A percentile compares a stretch with the other conserved stretches of the same genome.
phyloP scores from a whole-genome alignment of 2,113 vertebrate species.

The Salvelinus namaycush region DNA sequence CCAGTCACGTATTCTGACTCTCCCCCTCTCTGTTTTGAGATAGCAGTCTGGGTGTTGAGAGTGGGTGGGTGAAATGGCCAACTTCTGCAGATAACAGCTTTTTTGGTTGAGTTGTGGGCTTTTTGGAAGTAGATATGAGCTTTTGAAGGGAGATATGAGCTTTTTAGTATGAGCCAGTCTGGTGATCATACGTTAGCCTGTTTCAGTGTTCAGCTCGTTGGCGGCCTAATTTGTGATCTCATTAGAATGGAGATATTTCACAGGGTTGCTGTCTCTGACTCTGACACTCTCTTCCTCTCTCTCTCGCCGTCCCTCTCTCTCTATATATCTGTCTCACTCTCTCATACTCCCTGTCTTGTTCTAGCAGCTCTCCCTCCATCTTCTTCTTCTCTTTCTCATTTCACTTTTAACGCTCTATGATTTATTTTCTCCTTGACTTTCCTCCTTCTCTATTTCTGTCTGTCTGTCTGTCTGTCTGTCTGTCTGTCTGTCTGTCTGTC shows the following conservation, averaged over 20 bases:
- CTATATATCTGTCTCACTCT: too few relatives aligned
- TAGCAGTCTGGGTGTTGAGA: too few relatives aligned
- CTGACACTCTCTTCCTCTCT: constrained; percentile 1
- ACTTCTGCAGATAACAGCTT: neutral
- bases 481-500: constrained; percentile 47
- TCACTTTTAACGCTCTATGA: too few relatives aligned
- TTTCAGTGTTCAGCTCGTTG: constrained; percentile 31
- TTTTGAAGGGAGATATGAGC: constrained; percentile 9
- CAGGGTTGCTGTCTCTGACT: constrained; percentile 28
- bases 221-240: constrained; percentile 30
- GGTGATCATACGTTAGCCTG: neutral
- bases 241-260: constrained; percentile 23
- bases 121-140: constrained; percentile 5
- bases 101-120: neutral
- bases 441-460: neutral
- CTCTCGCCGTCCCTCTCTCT: neutral
- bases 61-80: too few relatives aligned
- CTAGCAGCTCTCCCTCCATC: neutral
- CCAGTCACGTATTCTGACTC: too few relatives aligned
- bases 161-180: too few relatives aligned
- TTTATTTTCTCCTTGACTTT: too few relatives aligned
- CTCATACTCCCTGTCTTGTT: neutral
- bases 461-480: too few relatives aligned
- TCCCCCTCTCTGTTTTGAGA: too few relatives aligned
- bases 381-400: too few relatives aligned